Conservation (phyloP, 2,888 invertebrate species). For the Monopis laevigella region DNA sequence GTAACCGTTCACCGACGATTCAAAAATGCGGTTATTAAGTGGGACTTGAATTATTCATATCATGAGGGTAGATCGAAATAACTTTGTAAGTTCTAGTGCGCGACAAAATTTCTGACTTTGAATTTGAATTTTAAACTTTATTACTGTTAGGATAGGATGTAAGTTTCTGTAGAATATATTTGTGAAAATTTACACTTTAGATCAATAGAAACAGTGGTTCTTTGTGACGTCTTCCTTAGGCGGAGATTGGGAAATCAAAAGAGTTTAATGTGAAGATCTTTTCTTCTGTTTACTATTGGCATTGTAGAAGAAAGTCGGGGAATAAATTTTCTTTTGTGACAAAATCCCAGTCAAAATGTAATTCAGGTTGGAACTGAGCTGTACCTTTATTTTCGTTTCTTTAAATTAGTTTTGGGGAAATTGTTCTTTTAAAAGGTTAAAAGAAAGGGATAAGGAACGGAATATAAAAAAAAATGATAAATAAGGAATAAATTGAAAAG, state of each 20-base stretch:
- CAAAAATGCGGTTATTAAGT: conserved; percentile 48
- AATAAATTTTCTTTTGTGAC: conserved; percentile 19
- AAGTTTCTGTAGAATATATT: neutral
- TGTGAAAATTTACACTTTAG: conserved; percentile 8
- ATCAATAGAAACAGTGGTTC: conserved; percentile 14
- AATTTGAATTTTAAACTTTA: conserved; percentile 35
- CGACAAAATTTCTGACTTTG: conserved; percentile 13
- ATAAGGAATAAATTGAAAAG: no score
- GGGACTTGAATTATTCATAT: conserved; percentile 61
- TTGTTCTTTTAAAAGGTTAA: no score
- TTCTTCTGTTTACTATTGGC: conserved; percentile 32
- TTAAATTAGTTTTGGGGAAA: conserved; percentile 4
- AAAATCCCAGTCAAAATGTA: conserved; percentile 12
- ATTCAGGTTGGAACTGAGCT: neutral
- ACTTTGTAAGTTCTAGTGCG: conserved; percentile 23
- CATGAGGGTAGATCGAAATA: conserved; percentile 49
- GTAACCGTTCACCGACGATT: conserved; percentile 12
- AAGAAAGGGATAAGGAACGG: no score
- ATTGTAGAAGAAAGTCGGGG: conserved; percentile 20
- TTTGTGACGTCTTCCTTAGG: conserved; percentile 12
- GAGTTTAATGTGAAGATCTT: conserved; percentile 31
- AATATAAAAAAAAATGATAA: no score
- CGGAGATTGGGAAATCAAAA: conserved; percentile 35
- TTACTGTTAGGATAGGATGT: conserved; percentile 15
- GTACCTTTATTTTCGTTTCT: conserved; percentile 1